Conservation (phyloP, 2,797 vertebrate species). For the Erethizon dorsatum region DNA sequence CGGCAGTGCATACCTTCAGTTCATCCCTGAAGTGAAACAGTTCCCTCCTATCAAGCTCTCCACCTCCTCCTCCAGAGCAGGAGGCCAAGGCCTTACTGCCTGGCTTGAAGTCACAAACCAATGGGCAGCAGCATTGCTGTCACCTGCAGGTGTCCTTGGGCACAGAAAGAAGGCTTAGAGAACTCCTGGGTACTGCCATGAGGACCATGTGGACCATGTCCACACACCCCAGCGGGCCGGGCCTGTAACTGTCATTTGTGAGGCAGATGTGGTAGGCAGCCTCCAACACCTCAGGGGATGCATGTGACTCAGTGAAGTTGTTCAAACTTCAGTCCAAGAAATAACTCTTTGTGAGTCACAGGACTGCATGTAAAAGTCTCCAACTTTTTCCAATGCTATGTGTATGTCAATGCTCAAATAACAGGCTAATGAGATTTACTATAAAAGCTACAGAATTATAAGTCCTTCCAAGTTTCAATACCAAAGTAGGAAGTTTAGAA, state of each 20-base stretch:
- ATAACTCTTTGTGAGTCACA: not conserved
- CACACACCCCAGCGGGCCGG: not conserved
- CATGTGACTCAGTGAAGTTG: not conserved
- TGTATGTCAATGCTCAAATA: constrained; percentile 37
- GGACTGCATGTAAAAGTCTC: not conserved
- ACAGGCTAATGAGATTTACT: constrained; percentile 50
- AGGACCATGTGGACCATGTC: fast-evolving
- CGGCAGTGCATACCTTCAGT: not conserved
- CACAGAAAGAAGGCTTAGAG: not conserved
- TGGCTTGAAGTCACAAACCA: not conserved
- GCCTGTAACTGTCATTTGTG: constrained; percentile 32
- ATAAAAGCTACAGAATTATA: constrained; percentile 22
- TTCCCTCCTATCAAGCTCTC: not conserved
- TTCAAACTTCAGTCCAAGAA: constrained; percentile 24
- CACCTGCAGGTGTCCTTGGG: not conserved
- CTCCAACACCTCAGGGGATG: not conserved
- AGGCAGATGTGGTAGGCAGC: not conserved
- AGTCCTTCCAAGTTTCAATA: not conserved
- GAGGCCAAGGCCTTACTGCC: not conserved
- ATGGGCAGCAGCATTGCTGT: not conserved
- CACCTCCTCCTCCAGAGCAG: not conserved
- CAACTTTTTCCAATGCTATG: not conserved
- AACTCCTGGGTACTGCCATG: not conserved
- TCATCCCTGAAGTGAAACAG: not conserved
- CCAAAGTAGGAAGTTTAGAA: constrained; percentile 56